These are phyloP conservation scores for Adelphocoris suturalis DNA, from an alignment of 2,888 invertebrate species.

Conservation along the genomic window DNA sequence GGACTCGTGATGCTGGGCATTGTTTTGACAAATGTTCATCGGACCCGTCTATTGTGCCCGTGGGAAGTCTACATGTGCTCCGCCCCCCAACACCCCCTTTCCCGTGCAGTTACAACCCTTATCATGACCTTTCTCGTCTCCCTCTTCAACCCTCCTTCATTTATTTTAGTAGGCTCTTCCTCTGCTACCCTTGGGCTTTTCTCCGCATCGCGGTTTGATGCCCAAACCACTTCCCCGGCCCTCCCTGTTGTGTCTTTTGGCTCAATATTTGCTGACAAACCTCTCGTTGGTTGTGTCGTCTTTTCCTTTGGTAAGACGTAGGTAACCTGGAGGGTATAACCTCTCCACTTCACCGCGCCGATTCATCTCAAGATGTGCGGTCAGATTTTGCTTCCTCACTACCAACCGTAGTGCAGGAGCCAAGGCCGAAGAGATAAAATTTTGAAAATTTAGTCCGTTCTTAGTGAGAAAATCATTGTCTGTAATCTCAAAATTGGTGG, in stretches of 20 bases:
- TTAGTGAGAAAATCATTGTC: too few species aligned
- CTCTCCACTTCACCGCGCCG: neutral
- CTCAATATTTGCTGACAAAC: slow-evolving; percentile 36
- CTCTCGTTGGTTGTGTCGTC: neutral
- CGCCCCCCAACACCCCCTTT: neutral
- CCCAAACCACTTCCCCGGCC: slow-evolving; percentile 26
- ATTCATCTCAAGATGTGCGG: neutral
- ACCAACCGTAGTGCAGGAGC: too few species aligned
- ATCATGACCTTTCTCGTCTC: slow-evolving; percentile 49
- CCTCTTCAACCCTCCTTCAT: slow-evolving; percentile 30
- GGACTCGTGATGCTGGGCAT: slow-evolving; percentile 4
- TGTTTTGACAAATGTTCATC: slow-evolving; percentile 60
- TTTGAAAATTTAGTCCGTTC: too few species aligned
- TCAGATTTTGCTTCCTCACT: too few species aligned
- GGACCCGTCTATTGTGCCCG: slow-evolving; percentile 54
- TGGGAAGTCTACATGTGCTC: slow-evolving; percentile 62
- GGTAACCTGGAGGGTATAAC: too few species aligned
- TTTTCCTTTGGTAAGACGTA: neutral
- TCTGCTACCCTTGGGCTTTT: neutral
- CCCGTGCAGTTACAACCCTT: slow-evolving; percentile 21
- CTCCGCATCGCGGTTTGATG: slow-evolving; percentile 35
- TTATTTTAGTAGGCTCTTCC: slow-evolving; percentile 23
- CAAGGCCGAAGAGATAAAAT: too few species aligned
- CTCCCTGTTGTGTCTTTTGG: neutral
- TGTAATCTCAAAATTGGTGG: too few species aligned